Percentiles rank a stretch among this genome's conserved stretches.
Conservation (phyloP, 2,888 invertebrate genomes). For the Apamea anceps region DNA sequence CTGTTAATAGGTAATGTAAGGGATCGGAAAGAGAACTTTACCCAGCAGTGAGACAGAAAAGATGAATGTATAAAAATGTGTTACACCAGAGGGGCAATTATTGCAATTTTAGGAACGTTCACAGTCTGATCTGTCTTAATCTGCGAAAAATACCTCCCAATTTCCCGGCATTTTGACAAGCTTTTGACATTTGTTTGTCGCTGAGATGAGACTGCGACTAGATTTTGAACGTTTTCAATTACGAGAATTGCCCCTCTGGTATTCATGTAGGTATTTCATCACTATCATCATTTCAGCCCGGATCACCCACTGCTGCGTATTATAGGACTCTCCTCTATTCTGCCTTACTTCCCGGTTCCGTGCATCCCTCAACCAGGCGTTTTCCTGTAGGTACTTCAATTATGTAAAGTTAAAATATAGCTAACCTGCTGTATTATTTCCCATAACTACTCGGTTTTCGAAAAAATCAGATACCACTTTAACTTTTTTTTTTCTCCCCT, state of each 20-base stretch:
- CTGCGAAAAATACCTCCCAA: too few species aligned
- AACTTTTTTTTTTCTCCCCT: slow-evolving; percentile 18
- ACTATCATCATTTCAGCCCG: neutral
- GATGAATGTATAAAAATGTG: neutral
- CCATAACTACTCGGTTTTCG: slow-evolving; percentile 2
- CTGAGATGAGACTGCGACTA: too few species aligned
- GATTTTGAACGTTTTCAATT: too few species aligned
- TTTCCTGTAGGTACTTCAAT: neutral
- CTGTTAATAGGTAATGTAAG: neutral
- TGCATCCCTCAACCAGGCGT: neutral
- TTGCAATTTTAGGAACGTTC: too few species aligned
- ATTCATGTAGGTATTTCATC: too few species aligned
- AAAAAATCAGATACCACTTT: slow-evolving; percentile 37
- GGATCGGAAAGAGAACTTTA: neutral
- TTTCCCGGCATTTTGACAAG: too few species aligned
- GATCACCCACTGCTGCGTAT: neutral
- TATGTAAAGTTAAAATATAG: neutral
- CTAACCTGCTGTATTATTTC: slow-evolving; percentile 38
- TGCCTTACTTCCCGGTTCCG: too few species aligned
- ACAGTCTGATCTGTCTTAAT: too few species aligned
- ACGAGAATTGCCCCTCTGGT: too few species aligned
- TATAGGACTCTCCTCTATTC: neutral
- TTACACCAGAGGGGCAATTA: too few species aligned
- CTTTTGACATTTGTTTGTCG: too few species aligned
- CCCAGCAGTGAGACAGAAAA: neutral